Evolutionary conservation across 2,797 vertebrate genomes (phyloP), one percentile per base, ranked within the genome.

Genomic region (Austrolebias charrua): DNA sequence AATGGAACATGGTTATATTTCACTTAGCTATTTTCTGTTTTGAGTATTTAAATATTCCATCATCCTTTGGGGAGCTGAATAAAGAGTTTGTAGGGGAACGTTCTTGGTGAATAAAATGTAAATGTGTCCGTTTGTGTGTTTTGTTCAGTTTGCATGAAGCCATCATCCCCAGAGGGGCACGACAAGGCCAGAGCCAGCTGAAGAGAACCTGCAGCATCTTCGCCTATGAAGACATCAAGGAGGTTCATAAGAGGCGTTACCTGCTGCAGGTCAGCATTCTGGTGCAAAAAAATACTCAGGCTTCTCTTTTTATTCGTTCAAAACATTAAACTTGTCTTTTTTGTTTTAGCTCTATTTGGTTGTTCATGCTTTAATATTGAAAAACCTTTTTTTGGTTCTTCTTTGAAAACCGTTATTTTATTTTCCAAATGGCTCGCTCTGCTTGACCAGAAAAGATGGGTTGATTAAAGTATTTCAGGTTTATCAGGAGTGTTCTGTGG

Each of bases 171-270:
- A 88, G 95, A 80, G 97, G 96, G 76, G 97, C 98, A 1, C 86
- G 98, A 35, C 97, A 98, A 70, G 95, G 96, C 38, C 96, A 98
- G 75, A 98, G 95, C 76, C 96, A 95, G 6, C 92, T 99, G 64
- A 98, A 96, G 92, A 94, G 96, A 73, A 96, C 95, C 0, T 98
- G 95, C 89, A 99, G 98, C 84, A 98, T 96, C 83, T 99, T 99
- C 7, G 96, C 96, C 1, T 99, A 99, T 51, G 98, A 99, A 81
- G 97, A 98, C 88, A 98, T 99, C 77, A 98, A 95, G 75, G 98
- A 99, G 80, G 97, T 99, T 9, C 97, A 99, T 88, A 99, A 98
- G 89, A 94, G 98, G 66, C 93, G 98, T 62, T 99, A 99, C 59
- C 94, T 99, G 66, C 90, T 99, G 60, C 98, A 99, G 95, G 98